Evolutionary conservation across 2,113 vertebrate species (phyloP).

Genomic region (Colaptes auratus): DNA sequence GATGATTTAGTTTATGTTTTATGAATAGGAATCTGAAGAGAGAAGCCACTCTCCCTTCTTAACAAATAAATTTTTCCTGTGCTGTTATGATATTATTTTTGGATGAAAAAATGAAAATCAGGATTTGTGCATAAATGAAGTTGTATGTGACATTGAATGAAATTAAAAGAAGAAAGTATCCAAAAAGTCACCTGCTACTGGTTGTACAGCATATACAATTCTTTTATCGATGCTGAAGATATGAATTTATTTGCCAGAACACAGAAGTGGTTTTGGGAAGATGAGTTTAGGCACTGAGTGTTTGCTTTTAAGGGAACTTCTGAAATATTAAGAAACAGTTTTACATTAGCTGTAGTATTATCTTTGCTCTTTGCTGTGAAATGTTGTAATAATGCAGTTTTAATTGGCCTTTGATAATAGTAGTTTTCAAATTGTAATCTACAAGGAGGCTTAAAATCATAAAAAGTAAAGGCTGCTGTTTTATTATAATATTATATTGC

Average conservation of each 20-base stretch:
- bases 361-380: constrained; percentile 28
- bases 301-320: constrained; percentile 2
- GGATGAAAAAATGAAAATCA: not conserved
- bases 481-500: not conserved
- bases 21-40: constrained; percentile 2
- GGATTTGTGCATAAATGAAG: not conserved
- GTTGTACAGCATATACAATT: not conserved
- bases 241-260: constrained; percentile 21
- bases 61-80: too few relatives aligned
- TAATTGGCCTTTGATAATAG: constrained; percentile 43
- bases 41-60: not conserved
- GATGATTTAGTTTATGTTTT: not conserved
- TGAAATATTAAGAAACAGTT: constrained; percentile 10
- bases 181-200: not conserved
- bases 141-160: not conserved
- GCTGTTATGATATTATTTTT: not conserved
- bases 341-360: constrained; percentile 6
- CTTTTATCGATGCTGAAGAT: not conserved
- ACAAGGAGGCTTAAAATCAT: constrained; percentile 15
- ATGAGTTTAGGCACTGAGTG: not conserved
- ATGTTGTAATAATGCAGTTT: constrained; percentile 37
- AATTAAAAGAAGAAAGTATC: not conserved
- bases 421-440: constrained; percentile 50
- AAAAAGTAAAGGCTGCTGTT: constrained; percentile 1
- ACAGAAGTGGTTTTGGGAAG: not conserved